Conservation (phyloP, 2,888 invertebrate species). For the Encarsia formosa region DNA sequence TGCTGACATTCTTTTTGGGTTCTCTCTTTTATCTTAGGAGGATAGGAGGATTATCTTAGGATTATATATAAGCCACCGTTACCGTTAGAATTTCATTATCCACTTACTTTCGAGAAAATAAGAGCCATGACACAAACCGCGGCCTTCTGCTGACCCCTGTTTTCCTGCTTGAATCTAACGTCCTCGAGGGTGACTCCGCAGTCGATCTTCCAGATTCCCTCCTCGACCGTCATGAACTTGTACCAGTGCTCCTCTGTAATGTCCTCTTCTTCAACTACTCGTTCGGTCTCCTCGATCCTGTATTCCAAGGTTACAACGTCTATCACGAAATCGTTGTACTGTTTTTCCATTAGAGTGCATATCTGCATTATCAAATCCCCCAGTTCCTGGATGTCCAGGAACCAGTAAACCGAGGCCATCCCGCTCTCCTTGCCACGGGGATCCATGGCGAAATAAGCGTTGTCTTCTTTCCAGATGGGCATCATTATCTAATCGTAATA, state of each 20-base stretch:
- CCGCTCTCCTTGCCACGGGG: constrained; percentile 39
- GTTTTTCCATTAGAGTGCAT: background rate
- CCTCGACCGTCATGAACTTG: constrained; percentile 35
- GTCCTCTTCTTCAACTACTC: constrained; percentile 26
- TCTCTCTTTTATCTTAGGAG: too few relatives aligned
- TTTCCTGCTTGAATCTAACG: constrained; percentile 31
- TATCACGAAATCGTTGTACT: constrained; percentile 32
- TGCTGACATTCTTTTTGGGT: too few relatives aligned
- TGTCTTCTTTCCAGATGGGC: constrained; percentile 44
- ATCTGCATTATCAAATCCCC: constrained; percentile 13
- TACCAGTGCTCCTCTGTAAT: constrained; percentile 40
- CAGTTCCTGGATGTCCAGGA: constrained; percentile 33
- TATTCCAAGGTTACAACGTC: constrained; percentile 39
- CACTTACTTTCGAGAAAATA: constrained; percentile 40
- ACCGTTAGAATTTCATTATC: too few relatives aligned
- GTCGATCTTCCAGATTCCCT: constrained; percentile 39
- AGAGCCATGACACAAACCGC: constrained; percentile 40
- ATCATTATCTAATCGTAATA: constrained; percentile 36
- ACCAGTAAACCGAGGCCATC: constrained; percentile 42
- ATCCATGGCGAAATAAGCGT: constrained; percentile 42
- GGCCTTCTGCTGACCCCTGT: constrained; percentile 36
- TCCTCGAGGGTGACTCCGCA: constrained; percentile 33
- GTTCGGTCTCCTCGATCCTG: constrained; percentile 27
- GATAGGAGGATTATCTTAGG: too few relatives aligned
- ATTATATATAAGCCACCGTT: too few relatives aligned